Evolutionary conservation across 1,140 invertebrate species (phyloP), one percentile per base, ranked within the genome.

Genomic region (Cydia fagiglandana): DNA sequence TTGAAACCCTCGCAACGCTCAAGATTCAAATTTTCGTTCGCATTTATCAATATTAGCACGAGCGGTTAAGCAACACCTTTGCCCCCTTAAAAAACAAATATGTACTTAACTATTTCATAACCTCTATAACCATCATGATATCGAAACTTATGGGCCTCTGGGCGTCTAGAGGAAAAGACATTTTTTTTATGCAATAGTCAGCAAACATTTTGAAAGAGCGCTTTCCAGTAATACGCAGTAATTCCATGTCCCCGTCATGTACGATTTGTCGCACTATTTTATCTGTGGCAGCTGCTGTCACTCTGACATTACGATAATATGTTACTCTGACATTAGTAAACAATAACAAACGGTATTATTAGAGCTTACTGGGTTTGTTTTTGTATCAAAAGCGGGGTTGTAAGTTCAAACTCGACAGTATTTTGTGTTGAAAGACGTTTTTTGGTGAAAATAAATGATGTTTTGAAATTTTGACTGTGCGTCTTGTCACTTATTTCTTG

Each of bases 191-290:
- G 3, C 41, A 9, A 41, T n/a, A n/a, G n/a, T n/a, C n/a, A n/a
- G n/a, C 0, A 4, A 34, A 34, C 4, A 47, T 53, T n/a, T n/a
- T 53, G 5, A 53, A 53, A 17, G 15, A 6, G 3, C 50, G 56
- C 2, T 20, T 61, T 61, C 56, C 17, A 61, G 56, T 4, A 20
- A 61, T 20, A n/a, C n/a, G n/a, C n/a, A n/a, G 0, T 12, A 17
- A 61, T 2, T 61, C 56, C 56, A 20, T 24, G 56, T 61, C 17
- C 17, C 56, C 56, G 20, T 24, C 56, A 20, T n/a, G n/a, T 61
- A 61, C 17, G n/a, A 61, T 61, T 70, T 70, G 66, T 38, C 66
- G 66, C 34, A 17, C 34, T 70, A 17, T 70, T 70, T 70, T 70
- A 70, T 70, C 66, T 34, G n/a, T 17, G 34, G 34, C 66, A 70